These are phyloP conservation scores for Drosophila takahashii DNA, from an alignment of 1,140 invertebrate genomes.

Conservation along the genomic window DNA sequence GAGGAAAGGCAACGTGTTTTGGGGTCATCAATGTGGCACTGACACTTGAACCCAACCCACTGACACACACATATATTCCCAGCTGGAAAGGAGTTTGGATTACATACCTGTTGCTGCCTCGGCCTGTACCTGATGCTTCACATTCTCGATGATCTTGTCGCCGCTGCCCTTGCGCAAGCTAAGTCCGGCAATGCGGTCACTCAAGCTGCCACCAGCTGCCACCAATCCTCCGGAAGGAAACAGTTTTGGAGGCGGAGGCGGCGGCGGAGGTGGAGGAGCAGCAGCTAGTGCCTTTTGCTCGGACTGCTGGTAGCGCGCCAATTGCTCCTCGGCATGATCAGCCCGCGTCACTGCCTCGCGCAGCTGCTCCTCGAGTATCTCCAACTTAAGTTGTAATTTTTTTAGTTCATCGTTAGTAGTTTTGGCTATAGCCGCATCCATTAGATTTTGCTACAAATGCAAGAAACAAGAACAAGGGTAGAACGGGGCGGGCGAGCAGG, in stretches of 20 bases:
- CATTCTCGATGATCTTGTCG: conserved; percentile 79
- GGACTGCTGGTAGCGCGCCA: conserved; percentile 53
- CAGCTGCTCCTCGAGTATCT: conserved; percentile 82
- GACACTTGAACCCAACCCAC: not conserved
- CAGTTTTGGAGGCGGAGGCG: conserved; percentile 53
- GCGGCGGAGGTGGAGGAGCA: conserved; percentile 32
- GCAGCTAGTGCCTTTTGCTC: conserved; percentile 29
- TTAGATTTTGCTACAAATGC: conserved; percentile 78
- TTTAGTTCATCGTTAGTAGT: conserved; percentile 84
- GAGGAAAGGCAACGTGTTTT: conserved; percentile 4
- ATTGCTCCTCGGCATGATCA: conserved; percentile 74
- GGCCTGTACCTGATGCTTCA: conserved; percentile 80
- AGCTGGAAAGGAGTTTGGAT: not conserved
- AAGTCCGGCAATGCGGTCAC: conserved; percentile 70
- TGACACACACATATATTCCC: not conserved
- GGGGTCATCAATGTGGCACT: not conserved
- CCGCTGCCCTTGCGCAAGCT: conserved; percentile 58
- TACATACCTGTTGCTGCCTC: conserved; percentile 82
- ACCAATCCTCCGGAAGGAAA: conserved; percentile 9
- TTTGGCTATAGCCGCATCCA: conserved; percentile 84
- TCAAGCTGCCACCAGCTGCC: conserved; percentile 41
- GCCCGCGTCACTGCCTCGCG: conserved; percentile 65
- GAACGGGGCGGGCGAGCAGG: conserved; percentile 33
- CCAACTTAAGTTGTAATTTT: conserved; percentile 84
- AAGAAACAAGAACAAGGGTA: conserved; percentile 55